Percentiles rank a stretch among this genome's conserved stretches.
phyloP scores from a whole-genome alignment of 2,888 invertebrate species.

The Philaethria dido region DNA sequence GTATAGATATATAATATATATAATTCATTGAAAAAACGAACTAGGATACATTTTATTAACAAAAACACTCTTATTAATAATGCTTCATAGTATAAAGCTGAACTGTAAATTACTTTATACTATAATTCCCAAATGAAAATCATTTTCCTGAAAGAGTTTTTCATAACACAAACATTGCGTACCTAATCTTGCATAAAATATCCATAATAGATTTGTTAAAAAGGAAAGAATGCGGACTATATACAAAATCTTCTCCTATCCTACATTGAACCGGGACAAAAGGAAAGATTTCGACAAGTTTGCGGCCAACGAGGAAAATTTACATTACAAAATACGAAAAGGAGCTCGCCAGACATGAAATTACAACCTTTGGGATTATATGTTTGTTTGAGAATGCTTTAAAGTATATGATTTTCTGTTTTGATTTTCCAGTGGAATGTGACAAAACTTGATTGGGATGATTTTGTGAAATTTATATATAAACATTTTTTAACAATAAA shows the following conservation, averaged over 20 bases:
- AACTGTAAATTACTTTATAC: neutral
- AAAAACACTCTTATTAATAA: neutral
- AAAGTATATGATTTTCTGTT: slow-evolving; percentile 11
- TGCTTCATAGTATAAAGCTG: neutral
- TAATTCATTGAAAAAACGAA: no score
- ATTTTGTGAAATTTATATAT: no score
- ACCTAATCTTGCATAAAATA: slow-evolving; percentile 21
- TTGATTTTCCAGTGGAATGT: neutral
- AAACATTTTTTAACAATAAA: no score
- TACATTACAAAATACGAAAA: slow-evolving; percentile 69
- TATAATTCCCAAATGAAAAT: neutral
- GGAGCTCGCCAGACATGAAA: slow-evolving; percentile 64
- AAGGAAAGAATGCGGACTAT: slow-evolving; percentile 53
- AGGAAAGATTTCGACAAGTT: slow-evolving; percentile 58
- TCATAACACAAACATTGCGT: slow-evolving; percentile 11
- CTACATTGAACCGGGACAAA: slow-evolving; percentile 63
- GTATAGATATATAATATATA: no score
- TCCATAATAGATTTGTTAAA: slow-evolving; percentile 27
- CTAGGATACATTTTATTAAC: no score
- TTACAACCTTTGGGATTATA: slow-evolving; percentile 57
- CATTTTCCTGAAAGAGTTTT: neutral
- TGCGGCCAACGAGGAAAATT: slow-evolving; percentile 64
- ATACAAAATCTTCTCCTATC: slow-evolving; percentile 69
- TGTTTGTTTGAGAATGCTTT: slow-evolving; percentile 3
- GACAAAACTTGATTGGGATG: neutral